Evolutionary conservation across 2,113 vertebrate genomes (phyloP), one percentile per base, ranked within the genome.

Genomic region (Ictalurus punctatus): DNA sequence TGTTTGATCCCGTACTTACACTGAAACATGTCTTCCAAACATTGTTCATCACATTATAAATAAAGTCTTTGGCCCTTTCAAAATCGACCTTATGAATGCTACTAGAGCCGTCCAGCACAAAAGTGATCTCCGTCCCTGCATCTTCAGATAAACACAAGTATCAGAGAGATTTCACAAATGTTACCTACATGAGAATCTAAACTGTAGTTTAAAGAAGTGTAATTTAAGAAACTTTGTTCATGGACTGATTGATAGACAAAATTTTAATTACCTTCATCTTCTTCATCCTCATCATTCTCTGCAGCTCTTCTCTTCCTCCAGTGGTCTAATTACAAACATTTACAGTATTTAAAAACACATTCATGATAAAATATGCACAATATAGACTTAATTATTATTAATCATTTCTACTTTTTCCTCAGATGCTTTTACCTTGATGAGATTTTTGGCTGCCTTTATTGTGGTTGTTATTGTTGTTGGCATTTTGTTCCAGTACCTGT

Each of bases 1-100:
- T 13, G 9, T 52, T 78, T 48, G 10, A 27, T 79, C 10, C 19
- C 44, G 16, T 79, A 79, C 90, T 76, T 92, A 96, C 96, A 94
- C 95, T 92, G 56, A 95, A 95, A 91, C 96, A 97, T 90, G 92
- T 95, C 13, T 91, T 74, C 89, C 95, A 96, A 89, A 96, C 90
- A 0, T 86, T 95, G 40, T 21, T 90, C 93, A 96, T 96, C 91
- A 96, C 94, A 84, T 92, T 93, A 71, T 83, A 90, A 65, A 97
- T 95, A 90, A 97, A 97, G 1, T 93, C 88, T 92, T 96, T 97
- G 84, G 96, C 96, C 83, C 10, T 95, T 89, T 95, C 52, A 90
- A 97, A 97, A 88, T 97, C 96, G 0, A 67, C 1, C 0, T 14
- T 0, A 0, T 88, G 44, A 5, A 97, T 96, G 92, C 96, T 96